Evolutionary conservation across 2,113 vertebrate genomes (phyloP).

Genomic region (Heterochromis multidens): DNA sequence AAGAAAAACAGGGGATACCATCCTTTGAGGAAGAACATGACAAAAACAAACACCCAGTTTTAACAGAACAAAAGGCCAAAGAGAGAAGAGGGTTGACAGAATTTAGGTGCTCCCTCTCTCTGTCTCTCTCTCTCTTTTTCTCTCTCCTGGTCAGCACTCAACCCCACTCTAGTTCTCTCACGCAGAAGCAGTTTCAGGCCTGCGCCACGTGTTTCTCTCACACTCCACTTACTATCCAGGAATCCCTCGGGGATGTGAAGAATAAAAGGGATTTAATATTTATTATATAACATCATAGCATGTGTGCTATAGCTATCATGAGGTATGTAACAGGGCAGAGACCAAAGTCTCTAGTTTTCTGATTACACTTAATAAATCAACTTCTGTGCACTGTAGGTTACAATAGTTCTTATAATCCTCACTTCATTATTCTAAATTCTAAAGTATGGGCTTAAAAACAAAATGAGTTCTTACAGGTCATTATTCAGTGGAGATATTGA

Average conservation of each 20-base stretch:
- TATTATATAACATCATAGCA: slow-evolving; percentile 29
- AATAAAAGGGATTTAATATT: slow-evolving; percentile 8
- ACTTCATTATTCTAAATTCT: neutral
- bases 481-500: neutral
- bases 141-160: neutral
- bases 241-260: neutral
- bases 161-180: neutral
- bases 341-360: neutral
- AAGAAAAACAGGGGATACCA: neutral
- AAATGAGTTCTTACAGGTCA: neutral
- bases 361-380: neutral
- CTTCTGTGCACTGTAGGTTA: neutral
- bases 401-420: neutral
- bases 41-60: neutral
- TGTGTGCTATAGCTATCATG: neutral
- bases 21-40: neutral
- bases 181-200: neutral
- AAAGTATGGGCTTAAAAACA: neutral
- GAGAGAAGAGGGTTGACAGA: neutral
- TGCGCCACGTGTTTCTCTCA: neutral
- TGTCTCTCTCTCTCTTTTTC: neutral
- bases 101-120: neutral
- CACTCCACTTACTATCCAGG: neutral
- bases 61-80: neutral
- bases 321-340: neutral